Evolutionary conservation across 2,797 vertebrate species (phyloP).

Genomic region (Lates japonicus): DNA sequence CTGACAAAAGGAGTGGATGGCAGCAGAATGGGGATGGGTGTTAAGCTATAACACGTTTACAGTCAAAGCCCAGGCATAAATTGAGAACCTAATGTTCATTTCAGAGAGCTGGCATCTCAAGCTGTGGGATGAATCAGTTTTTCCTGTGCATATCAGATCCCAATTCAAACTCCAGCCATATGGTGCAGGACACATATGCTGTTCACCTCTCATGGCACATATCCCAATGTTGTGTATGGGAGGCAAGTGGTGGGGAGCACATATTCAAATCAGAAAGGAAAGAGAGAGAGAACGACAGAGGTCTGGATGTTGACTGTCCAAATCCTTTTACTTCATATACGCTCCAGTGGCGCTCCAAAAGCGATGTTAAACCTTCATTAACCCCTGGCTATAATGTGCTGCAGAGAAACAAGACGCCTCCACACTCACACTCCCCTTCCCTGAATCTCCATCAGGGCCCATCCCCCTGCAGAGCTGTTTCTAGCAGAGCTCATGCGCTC

Average conservation of each 20-base stretch:
- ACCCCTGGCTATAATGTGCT: slow-evolving; percentile 37
- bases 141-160: slow-evolving; percentile 70
- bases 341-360: slow-evolving; percentile 39
- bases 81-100: slow-evolving; percentile 85
- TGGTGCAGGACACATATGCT: slow-evolving; percentile 79
- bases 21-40: slow-evolving; percentile 77
- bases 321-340: slow-evolving; percentile 43
- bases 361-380: slow-evolving; percentile 53
- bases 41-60: slow-evolving; percentile 84
- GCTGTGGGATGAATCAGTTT: slow-evolving; percentile 76
- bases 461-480: slow-evolving; percentile 30
- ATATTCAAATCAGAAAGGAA: slow-evolving; percentile 46
- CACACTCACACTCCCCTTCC: slow-evolving; percentile 9
- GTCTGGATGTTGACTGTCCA: slow-evolving; percentile 53
- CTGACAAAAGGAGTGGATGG: slow-evolving; percentile 82
- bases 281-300: slow-evolving; percentile 1
- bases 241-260: slow-evolving; percentile 25
- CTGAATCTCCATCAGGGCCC: slow-evolving; percentile 18
- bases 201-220: slow-evolving; percentile 72
- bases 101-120: slow-evolving; percentile 82
- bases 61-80: slow-evolving; percentile 82
- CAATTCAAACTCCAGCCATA: slow-evolving; percentile 82
- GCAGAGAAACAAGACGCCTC: slow-evolving; percentile 29
- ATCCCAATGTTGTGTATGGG: slow-evolving; percentile 59
- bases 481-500: slow-evolving; percentile 54